Evolutionary conservation across 1,140 invertebrate species (phyloP).

Genomic region (Formica exsecta): DNA sequence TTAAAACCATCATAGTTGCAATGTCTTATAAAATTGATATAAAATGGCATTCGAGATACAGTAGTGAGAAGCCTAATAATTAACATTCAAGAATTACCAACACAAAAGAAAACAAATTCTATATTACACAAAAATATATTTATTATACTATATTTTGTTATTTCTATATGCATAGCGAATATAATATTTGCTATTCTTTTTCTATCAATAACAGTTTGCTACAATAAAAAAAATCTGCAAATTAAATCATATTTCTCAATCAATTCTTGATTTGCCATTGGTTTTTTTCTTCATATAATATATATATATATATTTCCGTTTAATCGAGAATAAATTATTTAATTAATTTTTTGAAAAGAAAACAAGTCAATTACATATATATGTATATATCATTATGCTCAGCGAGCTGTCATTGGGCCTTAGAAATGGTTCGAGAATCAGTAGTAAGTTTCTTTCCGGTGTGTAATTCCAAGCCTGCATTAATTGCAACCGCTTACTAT

Average conservation of each 20-base stretch:
- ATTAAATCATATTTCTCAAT: background rate
- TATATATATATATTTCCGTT: too few relatives aligned
- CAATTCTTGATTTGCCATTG: background rate
- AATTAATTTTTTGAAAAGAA: too few relatives aligned
- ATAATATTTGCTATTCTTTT: background rate
- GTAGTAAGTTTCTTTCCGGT: conserved; percentile 7
- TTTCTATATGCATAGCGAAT: background rate
- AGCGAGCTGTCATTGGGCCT: background rate
- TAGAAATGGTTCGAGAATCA: background rate
- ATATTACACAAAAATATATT: background rate
- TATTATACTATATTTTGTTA: background rate
- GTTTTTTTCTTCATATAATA: too few relatives aligned
- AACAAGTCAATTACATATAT: too few relatives aligned
- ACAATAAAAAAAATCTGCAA: too few relatives aligned
- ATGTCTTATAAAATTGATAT: background rate
- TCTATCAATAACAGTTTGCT: background rate
- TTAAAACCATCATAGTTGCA: background rate
- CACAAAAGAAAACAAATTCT: background rate
- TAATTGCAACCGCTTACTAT: conserved; percentile 10
- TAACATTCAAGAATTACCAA: background rate
- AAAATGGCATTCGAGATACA: background rate
- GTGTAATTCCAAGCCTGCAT: conserved; percentile 5
- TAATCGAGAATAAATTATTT: too few relatives aligned
- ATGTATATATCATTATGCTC: background rate
- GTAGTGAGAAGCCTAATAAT: background rate